These are phyloP conservation scores for Fistularia tabacaria DNA, from an alignment of 2,797 vertebrate species.

Conservation along the genomic window DNA sequence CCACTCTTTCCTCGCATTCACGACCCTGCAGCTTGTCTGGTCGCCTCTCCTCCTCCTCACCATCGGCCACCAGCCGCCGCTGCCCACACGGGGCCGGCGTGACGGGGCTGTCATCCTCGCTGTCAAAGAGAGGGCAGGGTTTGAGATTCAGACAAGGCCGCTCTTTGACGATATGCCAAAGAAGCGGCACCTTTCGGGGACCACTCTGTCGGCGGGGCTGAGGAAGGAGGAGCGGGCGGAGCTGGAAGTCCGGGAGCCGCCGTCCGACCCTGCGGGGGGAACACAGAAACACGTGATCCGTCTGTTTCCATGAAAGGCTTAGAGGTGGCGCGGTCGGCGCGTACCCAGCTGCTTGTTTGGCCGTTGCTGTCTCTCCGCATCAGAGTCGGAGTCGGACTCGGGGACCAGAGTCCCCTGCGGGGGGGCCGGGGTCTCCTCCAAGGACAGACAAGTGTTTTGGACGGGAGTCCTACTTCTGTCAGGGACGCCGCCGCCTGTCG, in stretches of 20 bases:
- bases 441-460: constrained; percentile 38
- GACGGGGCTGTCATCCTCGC: constrained; percentile 73
- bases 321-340: neutral
- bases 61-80: constrained; percentile 36
- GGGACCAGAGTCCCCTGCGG: constrained; percentile 72
- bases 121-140: constrained; percentile 39
- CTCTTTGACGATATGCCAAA: neutral
- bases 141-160: constrained; percentile 2
- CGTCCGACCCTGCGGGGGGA: constrained; percentile 47
- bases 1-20: constrained; percentile 16
- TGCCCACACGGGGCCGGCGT: constrained; percentile 51
- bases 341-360: neutral
- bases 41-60: constrained; percentile 41
- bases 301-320: neutral
- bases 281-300: constrained; percentile 1
- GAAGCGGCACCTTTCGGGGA: constrained; percentile 72
- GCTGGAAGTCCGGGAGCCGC: constrained; percentile 53
- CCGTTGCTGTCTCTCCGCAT: constrained; percentile 49
- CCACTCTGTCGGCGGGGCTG: constrained; percentile 63
- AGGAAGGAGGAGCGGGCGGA: constrained; percentile 65
- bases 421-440: constrained; percentile 58
- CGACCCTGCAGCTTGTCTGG: constrained; percentile 9
- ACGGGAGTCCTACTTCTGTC: constrained; percentile 31
- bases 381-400: constrained; percentile 82
- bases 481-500: neutral